A percentile compares a stretch with the other conserved stretches of the same genome.
These are phyloP conservation scores for Monoplex corrugatus DNA, from an alignment of 2,888 invertebrate genomes.

Conservation along the genomic window DNA sequence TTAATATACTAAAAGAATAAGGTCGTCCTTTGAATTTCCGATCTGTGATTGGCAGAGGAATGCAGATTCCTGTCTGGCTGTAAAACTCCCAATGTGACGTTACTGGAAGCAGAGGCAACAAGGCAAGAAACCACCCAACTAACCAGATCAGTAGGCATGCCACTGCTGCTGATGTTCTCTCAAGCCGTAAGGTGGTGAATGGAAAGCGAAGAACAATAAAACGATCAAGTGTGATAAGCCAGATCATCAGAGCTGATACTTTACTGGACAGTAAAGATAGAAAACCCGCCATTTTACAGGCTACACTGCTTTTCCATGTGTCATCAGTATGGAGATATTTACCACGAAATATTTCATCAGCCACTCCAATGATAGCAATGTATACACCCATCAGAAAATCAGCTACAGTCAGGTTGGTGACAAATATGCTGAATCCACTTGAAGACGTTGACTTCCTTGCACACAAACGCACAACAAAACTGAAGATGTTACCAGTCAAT, in stretches of 20 bases:
- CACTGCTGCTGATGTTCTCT: background rate
- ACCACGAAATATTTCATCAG: slow-evolving; percentile 1
- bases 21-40: slow-evolving; percentile 78
- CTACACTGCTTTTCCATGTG: slow-evolving; percentile 4
- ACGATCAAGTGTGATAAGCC: background rate
- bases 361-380: background rate
- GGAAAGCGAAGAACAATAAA: slow-evolving; percentile 19
- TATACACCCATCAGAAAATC: slow-evolving; percentile 8
- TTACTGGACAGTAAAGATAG: slow-evolving; percentile 8
- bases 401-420: background rate
- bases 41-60: slow-evolving; percentile 78
- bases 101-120: slow-evolving; percentile 69
- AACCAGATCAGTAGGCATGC: background rate
- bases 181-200: background rate
- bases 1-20: slow-evolving; percentile 77
- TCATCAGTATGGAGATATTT: slow-evolving; percentile 9
- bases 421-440: slow-evolving; percentile 20
- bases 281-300: background rate
- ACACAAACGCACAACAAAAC: background rate
- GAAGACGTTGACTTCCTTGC: background rate
- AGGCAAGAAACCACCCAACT: background rate
- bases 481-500: background rate
- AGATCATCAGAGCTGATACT: slow-evolving; percentile 12
- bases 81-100: slow-evolving; percentile 68
- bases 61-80: slow-evolving; percentile 75